Percentiles rank a stretch among this genome's conserved stretches.
Evolutionary conservation across 2,113 vertebrate genomes (phyloP).

Genomic region (Gadus chalcogrammus): DNA sequence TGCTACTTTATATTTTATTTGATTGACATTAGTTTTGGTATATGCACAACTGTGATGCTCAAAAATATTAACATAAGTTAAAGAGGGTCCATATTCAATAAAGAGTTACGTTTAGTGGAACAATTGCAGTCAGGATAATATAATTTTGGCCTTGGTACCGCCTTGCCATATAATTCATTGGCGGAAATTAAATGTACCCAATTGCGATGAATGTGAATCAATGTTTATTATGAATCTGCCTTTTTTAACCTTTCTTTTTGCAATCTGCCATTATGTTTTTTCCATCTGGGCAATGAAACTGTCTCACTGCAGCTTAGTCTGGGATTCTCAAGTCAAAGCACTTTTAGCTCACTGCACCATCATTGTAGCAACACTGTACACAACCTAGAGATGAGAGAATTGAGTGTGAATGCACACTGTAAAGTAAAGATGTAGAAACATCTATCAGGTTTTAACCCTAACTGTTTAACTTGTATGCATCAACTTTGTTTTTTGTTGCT

Average conservation of each 20-base stretch:
- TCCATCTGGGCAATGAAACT: slow-evolving; percentile 13
- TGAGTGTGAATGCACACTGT: slow-evolving; percentile 40
- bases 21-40: slow-evolving; percentile 37
- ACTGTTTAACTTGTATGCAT: slow-evolving; percentile 29
- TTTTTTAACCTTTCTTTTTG: slow-evolving; percentile 36
- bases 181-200: slow-evolving; percentile 64
- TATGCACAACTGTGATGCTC: slow-evolving; percentile 59
- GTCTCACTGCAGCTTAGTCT: slow-evolving; percentile 47
- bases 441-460: slow-evolving; percentile 43
- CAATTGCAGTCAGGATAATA: slow-evolving; percentile 61
- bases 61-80: slow-evolving; percentile 62
- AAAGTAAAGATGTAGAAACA: slow-evolving; percentile 34
- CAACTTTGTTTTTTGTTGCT: slow-evolving; percentile 30
- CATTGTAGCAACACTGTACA: slow-evolving; percentile 67
- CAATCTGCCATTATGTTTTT: slow-evolving; percentile 52
- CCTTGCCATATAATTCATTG: slow-evolving; percentile 71
- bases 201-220: slow-evolving; percentile 52
- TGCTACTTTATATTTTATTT: slow-evolving; percentile 39
- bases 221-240: slow-evolving; percentile 40
- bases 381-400: slow-evolving; percentile 62
- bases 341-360: slow-evolving; percentile 61
- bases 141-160: slow-evolving; percentile 60
- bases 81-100: slow-evolving; percentile 63
- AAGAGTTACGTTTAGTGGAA: slow-evolving; percentile 68
- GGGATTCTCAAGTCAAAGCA: slow-evolving; percentile 62